Evolutionary conservation across 1,140 invertebrate genomes (phyloP).

Genomic region (Drosophila busckii): DNA sequence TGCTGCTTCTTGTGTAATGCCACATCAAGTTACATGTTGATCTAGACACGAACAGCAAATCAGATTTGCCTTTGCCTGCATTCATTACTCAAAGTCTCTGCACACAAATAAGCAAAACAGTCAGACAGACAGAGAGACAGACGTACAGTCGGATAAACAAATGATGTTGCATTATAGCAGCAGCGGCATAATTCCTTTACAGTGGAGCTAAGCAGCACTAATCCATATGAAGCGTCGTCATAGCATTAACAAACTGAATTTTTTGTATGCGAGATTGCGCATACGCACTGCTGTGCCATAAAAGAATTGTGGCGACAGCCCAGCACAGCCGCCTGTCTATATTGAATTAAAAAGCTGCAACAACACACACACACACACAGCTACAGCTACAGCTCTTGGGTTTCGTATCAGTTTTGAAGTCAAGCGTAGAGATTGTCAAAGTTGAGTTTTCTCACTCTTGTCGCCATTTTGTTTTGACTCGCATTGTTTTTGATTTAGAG

Average conservation of each 20-base stretch:
- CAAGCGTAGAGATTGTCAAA: conserved; percentile 71
- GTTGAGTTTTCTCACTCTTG: conserved; percentile 27
- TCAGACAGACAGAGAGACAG: no score
- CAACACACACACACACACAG: conserved; percentile 12
- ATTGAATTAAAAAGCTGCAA: conserved; percentile 57
- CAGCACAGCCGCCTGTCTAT: no score
- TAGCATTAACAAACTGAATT: no score
- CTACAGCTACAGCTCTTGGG: conserved; percentile 11
- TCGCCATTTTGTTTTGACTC: conserved; percentile 56
- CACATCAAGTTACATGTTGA: conserved; percentile 26
- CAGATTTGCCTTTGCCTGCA: conserved; percentile 27
- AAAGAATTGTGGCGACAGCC: conserved; percentile 26
- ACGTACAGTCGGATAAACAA: no score
- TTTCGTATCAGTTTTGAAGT: conserved; percentile 55
- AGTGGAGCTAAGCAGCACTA: no score
- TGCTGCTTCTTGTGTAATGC: conserved; percentile 13
- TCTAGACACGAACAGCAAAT: conserved; percentile 17
- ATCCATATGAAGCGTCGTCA: no score
- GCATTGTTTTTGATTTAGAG: background rate
- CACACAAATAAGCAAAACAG: no score
- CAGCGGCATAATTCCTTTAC: no score
- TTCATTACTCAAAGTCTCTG: conserved; percentile 67
- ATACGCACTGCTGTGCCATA: conserved; percentile 46
- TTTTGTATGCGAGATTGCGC: conserved; percentile 44
- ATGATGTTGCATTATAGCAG: no score